Percentiles rank a stretch among this genome's conserved stretches.
Evolutionary conservation across 2,888 invertebrate genomes (phyloP).

Genomic region (Cyrtodaria siliqua): DNA sequence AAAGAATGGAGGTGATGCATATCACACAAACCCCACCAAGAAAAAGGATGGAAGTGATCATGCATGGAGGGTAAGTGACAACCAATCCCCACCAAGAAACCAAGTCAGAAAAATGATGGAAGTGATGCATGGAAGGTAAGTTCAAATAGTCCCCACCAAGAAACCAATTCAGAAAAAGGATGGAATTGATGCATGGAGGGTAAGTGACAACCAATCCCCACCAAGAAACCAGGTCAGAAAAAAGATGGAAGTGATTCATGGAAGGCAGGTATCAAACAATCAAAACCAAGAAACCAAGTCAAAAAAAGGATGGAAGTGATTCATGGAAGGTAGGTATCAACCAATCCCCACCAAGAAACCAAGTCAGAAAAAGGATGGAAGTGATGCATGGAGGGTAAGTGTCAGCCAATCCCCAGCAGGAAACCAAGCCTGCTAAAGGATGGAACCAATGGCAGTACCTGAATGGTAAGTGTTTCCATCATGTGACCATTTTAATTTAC

Average conservation of each 20-base stretch:
- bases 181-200: constrained; percentile 68
- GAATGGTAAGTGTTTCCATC: too few species aligned
- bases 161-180: constrained; percentile 66
- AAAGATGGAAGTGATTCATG: constrained; percentile 61
- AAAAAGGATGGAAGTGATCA: constrained; percentile 61
- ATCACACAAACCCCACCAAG: constrained; percentile 57
- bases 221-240: constrained; percentile 65
- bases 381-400: constrained; percentile 69
- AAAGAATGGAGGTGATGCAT: constrained; percentile 54
- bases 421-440: constrained; percentile 66
- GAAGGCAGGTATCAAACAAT: too few species aligned
- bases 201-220: too few species aligned
- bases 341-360: constrained; percentile 69
- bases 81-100: constrained; percentile 65
- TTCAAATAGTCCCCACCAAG: constrained; percentile 60
- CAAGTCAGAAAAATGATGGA: constrained; percentile 57
- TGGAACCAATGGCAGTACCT: constrained; percentile 57
- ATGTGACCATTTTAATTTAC: too few species aligned
- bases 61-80: constrained; percentile 70
- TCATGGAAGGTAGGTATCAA: constrained; percentile 75
- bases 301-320: constrained; percentile 51
- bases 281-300: constrained; percentile 67
- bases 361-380: constrained; percentile 55
- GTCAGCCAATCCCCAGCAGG: constrained; percentile 51
- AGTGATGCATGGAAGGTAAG: constrained; percentile 71